A percentile compares a stretch with the other conserved stretches of the same genome.
These are phyloP conservation scores for Caenorhabditis sp. DNA, from an alignment of 2,888 invertebrate species.

Conservation along the genomic window DNA sequence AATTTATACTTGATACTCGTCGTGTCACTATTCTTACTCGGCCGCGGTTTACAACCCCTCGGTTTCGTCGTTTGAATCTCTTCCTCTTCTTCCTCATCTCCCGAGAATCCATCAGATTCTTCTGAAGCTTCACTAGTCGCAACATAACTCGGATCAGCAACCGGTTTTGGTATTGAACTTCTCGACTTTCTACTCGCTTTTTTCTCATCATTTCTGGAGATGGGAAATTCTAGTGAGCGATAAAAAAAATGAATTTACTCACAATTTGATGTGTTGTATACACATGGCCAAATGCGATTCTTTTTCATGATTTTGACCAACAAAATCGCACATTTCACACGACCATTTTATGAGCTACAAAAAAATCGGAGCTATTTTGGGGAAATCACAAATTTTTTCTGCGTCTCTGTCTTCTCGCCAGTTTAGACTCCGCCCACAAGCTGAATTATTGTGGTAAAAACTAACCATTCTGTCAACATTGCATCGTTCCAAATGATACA, in stretches of 20 bases:
- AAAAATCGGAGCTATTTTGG: too few species aligned
- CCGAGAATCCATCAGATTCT: background rate
- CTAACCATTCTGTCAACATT: constrained; percentile 4
- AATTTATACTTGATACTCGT: background rate
- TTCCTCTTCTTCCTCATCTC: background rate
- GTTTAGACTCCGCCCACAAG: too few species aligned
- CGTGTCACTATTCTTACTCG: background rate
- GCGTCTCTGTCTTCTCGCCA: too few species aligned
- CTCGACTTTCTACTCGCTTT: background rate
- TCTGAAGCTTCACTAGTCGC: background rate
- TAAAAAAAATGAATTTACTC: background rate
- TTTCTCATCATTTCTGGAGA: background rate
- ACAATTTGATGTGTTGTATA: background rate
- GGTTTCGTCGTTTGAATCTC: too few species aligned
- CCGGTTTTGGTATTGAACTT: background rate
- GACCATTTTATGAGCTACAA: too few species aligned
- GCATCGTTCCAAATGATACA: constrained; percentile 37
- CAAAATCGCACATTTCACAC: constrained; percentile 4
- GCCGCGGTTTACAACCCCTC: background rate
- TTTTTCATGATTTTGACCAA: constrained; percentile 3
- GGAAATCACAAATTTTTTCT: too few species aligned
- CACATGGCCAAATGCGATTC: constrained; percentile 15
- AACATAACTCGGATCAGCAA: background rate
- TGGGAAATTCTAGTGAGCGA: background rate
- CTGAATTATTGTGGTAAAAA: too few species aligned